Percentiles rank a stretch among this genome's conserved stretches.
These are phyloP conservation scores for Sorex araneus DNA, from an alignment of 2,113 vertebrate genomes.

Conservation along the genomic window DNA sequence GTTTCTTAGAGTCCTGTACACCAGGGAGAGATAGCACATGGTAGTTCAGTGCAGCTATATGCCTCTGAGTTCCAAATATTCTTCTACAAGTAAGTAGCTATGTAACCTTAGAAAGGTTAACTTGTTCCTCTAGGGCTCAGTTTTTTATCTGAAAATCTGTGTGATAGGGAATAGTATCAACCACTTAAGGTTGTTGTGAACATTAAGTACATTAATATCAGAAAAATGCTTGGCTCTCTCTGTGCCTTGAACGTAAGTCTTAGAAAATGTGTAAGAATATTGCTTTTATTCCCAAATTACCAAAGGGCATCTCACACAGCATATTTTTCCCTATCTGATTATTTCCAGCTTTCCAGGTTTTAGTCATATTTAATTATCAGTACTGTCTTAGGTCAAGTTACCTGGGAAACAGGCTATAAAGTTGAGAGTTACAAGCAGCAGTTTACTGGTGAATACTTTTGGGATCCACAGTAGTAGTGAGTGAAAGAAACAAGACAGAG, in stretches of 20 bases:
- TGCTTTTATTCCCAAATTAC: slow-evolving; percentile 19
- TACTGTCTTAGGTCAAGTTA: background rate
- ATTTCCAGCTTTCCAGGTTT: background rate
- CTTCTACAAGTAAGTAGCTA: background rate
- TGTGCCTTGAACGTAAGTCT: background rate
- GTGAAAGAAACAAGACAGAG: background rate
- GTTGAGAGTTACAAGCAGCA: background rate
- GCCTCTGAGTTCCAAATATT: background rate
- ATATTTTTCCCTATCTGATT: background rate
- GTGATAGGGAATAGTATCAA: background rate
- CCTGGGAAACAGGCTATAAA: background rate
- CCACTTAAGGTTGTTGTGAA: background rate
- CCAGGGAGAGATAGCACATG: background rate
- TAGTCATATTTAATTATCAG: background rate
- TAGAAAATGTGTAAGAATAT: slow-evolving; percentile 31
- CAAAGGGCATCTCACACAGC: background rate
- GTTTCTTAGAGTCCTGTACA: background rate
- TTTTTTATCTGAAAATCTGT: background rate
- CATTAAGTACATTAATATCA: background rate
- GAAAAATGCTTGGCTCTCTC: background rate
- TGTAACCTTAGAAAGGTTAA: background rate
- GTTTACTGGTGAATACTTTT: background rate
- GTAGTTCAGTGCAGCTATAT: background rate
- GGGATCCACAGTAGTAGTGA: background rate
- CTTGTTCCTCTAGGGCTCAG: background rate